These are phyloP conservation scores for Atrina japonica DNA, from an alignment of 2,888 invertebrate genomes.

Conservation along the genomic window DNA sequence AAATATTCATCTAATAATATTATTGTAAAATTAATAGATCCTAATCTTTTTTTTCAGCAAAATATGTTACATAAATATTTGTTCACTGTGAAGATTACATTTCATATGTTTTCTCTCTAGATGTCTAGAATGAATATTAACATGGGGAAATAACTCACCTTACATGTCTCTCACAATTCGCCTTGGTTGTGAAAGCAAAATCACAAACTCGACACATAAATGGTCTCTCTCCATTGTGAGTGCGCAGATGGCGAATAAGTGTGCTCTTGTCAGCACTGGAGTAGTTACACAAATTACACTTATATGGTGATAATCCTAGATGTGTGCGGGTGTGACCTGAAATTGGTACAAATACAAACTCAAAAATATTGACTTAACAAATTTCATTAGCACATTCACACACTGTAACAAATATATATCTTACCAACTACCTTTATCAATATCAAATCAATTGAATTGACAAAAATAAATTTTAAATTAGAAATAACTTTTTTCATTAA, in stretches of 20 bases:
- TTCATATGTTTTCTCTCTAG: no score
- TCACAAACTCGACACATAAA: slow-evolving; percentile 97
- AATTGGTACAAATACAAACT: slow-evolving; percentile 4
- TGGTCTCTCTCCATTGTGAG: slow-evolving; percentile 96
- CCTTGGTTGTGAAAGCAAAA: slow-evolving; percentile 98
- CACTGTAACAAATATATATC: background rate
- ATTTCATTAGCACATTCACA: no score
- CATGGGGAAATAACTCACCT: slow-evolving; percentile 69
- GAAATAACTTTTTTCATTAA: no score
- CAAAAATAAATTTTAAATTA: no score
- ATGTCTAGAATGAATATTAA: no score
- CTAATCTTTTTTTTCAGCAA: background rate
- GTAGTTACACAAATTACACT: slow-evolving; percentile 96
- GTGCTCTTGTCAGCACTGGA: slow-evolving; percentile 94
- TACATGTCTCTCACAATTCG: slow-evolving; percentile 97
- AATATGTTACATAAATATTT: background rate
- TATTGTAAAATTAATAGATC: background rate
- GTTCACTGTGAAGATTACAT: no score
- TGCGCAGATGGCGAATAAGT: slow-evolving; percentile 93
- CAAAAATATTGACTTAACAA: background rate
- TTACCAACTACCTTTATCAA: background rate
- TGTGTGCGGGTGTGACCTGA: slow-evolving; percentile 84
- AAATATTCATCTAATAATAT: no score
- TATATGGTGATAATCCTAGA: slow-evolving; percentile 89
- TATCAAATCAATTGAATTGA: no score